phyloP scores from a whole-genome alignment of 1,140 invertebrate genomes.

The Drosophila pandora region DNA sequence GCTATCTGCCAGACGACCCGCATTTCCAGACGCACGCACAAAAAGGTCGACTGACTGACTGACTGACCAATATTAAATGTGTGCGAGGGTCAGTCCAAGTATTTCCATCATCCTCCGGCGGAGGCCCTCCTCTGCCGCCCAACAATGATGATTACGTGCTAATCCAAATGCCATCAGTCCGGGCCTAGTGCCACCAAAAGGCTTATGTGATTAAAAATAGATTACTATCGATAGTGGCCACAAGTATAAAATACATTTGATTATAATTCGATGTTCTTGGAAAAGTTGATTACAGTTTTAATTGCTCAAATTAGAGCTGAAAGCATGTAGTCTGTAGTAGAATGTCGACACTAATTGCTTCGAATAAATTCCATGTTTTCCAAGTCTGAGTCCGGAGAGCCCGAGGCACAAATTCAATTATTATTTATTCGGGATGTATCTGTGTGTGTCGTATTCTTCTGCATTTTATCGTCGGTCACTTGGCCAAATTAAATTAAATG shows the following conservation, averaged over 20 bases:
- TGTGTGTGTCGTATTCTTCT: not conserved
- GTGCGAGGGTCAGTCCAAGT: constrained; percentile 12
- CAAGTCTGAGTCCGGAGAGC: constrained; percentile 6
- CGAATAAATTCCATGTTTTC: constrained; percentile 44
- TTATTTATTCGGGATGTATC: constrained; percentile 64
- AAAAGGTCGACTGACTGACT: constrained; percentile 23
- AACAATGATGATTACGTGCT: constrained; percentile 63
- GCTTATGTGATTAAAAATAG: not conserved
- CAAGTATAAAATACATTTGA: not conserved
- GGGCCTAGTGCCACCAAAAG: not conserved
- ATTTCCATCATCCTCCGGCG: constrained; percentile 41
- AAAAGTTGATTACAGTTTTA: constrained; percentile 4
- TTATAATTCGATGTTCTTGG: not conserved
- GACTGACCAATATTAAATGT: constrained; percentile 4
- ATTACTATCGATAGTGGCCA: not conserved
- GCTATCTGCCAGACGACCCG: constrained; percentile 54
- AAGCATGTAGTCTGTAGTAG: not conserved
- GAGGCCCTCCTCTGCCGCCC: constrained; percentile 20
- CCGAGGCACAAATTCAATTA: constrained; percentile 56
- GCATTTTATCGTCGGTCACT: constrained; percentile 8
- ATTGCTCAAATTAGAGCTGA: not conserved
- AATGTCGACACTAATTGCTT: constrained; percentile 35
- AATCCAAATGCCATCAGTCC: constrained; percentile 46
- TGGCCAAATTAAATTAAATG: constrained; percentile 53
- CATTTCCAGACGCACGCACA: constrained; percentile 28